These are phyloP conservation scores for Zophobas morio DNA, from an alignment of 1,140 invertebrate species.

Conservation along the genomic window DNA sequence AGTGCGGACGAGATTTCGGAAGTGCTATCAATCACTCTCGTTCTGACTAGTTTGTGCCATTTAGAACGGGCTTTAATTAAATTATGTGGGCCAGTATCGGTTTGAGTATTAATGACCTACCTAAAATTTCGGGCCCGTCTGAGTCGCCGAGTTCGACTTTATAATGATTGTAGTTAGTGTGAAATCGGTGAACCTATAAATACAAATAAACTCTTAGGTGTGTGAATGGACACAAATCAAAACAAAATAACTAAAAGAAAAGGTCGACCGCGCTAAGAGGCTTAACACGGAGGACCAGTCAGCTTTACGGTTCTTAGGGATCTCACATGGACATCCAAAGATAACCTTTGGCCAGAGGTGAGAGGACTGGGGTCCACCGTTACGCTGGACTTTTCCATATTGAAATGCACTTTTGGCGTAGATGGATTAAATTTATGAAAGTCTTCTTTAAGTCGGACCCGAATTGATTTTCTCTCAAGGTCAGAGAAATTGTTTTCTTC, in stretches of 20 bases:
- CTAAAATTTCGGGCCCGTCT: neutral
- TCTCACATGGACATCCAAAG: conserved; percentile 52
- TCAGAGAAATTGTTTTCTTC: too few species aligned
- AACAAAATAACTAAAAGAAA: conserved; percentile 44
- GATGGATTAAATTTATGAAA: too few species aligned
- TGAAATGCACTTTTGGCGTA: too few species aligned
- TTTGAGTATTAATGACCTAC: neutral
- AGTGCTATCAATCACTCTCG: neutral
- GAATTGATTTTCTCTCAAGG: too few species aligned
- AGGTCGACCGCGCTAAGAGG: conserved; percentile 40
- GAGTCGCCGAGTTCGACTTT: too few species aligned
- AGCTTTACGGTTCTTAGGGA: conserved; percentile 53
- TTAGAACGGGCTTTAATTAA: neutral
- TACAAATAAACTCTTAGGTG: conserved; percentile 2
- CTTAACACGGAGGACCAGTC: conserved; percentile 44
- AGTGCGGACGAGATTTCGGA: neutral
- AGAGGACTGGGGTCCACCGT: conserved; percentile 51
- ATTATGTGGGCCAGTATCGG: neutral
- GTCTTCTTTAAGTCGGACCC: too few species aligned
- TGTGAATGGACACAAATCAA: conserved; percentile 12
- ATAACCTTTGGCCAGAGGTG: conserved; percentile 49
- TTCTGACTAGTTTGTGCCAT: neutral
- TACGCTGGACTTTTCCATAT: conserved; percentile 42
- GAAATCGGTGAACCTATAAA: too few species aligned
- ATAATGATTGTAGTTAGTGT: too few species aligned